Base-by-base conservation (phyloP, 1,140 invertebrate genomes). In the Leucophenga varia region DNA sequence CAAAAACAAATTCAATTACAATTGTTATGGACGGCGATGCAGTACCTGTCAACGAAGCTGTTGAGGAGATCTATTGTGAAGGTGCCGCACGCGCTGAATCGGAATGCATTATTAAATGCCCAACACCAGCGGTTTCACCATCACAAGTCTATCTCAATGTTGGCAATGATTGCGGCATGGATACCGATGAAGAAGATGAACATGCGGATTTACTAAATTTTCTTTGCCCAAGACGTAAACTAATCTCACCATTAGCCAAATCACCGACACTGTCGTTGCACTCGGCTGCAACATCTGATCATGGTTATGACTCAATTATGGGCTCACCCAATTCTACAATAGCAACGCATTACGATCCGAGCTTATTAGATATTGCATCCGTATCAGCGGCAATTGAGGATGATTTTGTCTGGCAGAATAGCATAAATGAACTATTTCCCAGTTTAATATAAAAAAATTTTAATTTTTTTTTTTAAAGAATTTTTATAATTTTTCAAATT, bases 1-100 rank as follows among this genome's bases (percentile, higher is more conserved):
- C 87, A 61, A 79, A 79, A 36, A 85, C 82, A 3, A 86, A 88
- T 59, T 86, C 83, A 39, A 82, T 88, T 18, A 88, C 85, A 0
- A 84, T 89, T 2, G 80, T 88, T 40, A 82, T 87, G 54, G 79
- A 82, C 3, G 81, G 80, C 30, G 82, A 83, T 54, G 80, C 84
- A 18, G 79, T 82, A 44, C 73, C 75, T 2, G 61, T 81, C 2
- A 77, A 77, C 17, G 81, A 83, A 49, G 79, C 79, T 35, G 68
- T 78, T 5, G 64, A 76, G 38, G 72, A 75, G 35, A 65, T 74
- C 22, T 69, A 61, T 41, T 63, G 68, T 39, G 69, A 74, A 32
- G 61, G 67, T 38, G 63, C 58, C 41, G 55, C 55, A 47, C 64
- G 49, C 51, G 54, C 34, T 49, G 57, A 19, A 41, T 48, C 57